Evolutionary conservation across 2,888 invertebrate genomes (phyloP).

Genomic region (Criorhina ranunculi): DNA sequence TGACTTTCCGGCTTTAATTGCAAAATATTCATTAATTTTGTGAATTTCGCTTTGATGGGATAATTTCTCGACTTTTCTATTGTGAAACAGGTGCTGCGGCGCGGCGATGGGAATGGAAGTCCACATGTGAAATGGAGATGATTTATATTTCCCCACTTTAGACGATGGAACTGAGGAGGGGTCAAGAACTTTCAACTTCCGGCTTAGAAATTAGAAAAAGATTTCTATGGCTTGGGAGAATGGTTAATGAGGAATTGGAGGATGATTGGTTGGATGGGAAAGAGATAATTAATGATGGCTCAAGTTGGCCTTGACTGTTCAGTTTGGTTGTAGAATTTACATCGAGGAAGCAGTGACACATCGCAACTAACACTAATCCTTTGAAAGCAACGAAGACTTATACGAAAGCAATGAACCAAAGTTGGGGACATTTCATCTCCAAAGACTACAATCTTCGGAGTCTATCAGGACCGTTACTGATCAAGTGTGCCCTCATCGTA

Average conservation of each 20-base stretch:
- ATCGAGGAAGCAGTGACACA: too few relatives aligned
- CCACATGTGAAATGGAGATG: constrained; percentile 13
- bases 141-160: constrained; percentile 33
- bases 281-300: background rate
- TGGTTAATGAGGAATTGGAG: background rate
- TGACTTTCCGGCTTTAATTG: constrained; percentile 25
- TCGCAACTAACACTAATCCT: too few relatives aligned
- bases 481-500: too few relatives aligned
- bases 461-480: too few relatives aligned
- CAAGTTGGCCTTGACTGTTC: background rate
- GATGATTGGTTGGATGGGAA: background rate
- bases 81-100: constrained; percentile 26
- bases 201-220: background rate
- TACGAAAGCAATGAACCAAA: too few relatives aligned
- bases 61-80: background rate
- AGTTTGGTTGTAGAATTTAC: too few relatives aligned
- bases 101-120: constrained; percentile 16
- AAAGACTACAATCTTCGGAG: too few relatives aligned
- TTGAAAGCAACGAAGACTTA: too few relatives aligned
- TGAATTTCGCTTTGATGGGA: constrained; percentile 22
- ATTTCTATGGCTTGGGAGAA: background rate
- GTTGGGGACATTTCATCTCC: too few relatives aligned
- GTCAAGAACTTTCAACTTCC: constrained; percentile 54
- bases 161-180: constrained; percentile 17
- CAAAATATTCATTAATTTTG: constrained; percentile 45